Evolutionary conservation across 1,140 invertebrate genomes (phyloP).

Genomic region (Listronotus oregonensis): DNA sequence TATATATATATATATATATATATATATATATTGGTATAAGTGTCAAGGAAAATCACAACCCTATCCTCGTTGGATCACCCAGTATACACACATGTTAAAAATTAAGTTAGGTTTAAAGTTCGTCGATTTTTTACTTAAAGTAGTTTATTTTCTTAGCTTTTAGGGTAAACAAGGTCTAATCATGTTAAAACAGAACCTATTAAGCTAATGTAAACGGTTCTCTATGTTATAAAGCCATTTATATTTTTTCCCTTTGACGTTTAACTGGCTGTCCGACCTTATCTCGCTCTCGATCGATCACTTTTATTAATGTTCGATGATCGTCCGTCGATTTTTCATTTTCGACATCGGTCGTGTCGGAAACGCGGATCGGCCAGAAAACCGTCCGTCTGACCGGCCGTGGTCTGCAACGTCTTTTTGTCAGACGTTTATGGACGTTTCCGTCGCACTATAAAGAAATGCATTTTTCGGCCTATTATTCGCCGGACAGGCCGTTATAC

Average conservation of each 20-base stretch:
- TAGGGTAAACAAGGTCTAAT: too few species aligned
- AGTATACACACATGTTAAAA: too few species aligned
- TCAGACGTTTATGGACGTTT: constrained; percentile 21
- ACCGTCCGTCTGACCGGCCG: background rate
- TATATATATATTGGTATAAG: too few species aligned
- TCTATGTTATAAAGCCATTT: constrained; percentile 2
- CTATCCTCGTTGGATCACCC: too few species aligned
- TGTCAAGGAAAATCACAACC: too few species aligned
- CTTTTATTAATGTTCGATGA: constrained; percentile 29
- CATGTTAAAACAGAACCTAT: too few species aligned
- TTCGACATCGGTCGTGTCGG: constrained; percentile 25
- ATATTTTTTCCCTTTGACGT: constrained; percentile 17
- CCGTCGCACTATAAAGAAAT: constrained; percentile 5
- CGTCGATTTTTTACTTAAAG: too few species aligned
- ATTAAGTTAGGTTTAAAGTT: too few species aligned
- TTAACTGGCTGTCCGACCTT: constrained; percentile 8
- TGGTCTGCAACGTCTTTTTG: background rate
- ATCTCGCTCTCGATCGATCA: constrained; percentile 17
- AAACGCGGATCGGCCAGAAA: constrained; percentile 12
- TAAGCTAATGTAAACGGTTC: too few species aligned
- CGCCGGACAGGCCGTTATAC: too few species aligned
- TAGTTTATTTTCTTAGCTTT: too few species aligned
- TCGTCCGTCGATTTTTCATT: constrained; percentile 23
- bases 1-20: too few species aligned
- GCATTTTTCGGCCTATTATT: background rate